phyloP scores from a whole-genome alignment of 2,888 invertebrate species.

The Yponomeuta plumbellus region DNA sequence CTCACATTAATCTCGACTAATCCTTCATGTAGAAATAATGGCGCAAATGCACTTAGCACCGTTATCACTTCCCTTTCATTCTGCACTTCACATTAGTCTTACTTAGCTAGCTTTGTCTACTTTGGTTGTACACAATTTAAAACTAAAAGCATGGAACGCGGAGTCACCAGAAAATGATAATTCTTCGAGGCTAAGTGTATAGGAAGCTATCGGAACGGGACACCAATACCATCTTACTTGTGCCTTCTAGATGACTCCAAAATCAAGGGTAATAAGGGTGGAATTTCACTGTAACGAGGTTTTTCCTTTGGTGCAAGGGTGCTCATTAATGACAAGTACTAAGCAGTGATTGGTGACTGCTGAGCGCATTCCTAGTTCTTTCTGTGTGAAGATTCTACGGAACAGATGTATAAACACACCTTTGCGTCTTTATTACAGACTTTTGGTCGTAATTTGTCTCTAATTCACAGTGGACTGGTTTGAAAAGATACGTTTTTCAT shows the following conservation, averaged over 20 bases:
- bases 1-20: background rate
- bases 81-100: background rate
- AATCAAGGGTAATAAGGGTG: background rate
- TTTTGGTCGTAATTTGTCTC: background rate
- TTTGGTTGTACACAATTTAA: background rate
- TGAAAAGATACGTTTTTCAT: background rate
- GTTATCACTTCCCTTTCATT: background rate
- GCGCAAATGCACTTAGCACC: background rate
- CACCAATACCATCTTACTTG: background rate
- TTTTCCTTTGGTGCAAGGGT: background rate
- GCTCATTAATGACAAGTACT: background rate
- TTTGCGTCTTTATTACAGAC: background rate
- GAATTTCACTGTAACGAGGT: background rate
- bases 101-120: background rate
- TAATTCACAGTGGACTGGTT: background rate
- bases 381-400: background rate
- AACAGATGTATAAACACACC: background rate
- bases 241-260: background rate
- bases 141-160: background rate
- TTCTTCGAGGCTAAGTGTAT: background rate
- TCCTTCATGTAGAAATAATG: background rate
- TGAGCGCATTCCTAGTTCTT: background rate
- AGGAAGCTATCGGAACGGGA: background rate
- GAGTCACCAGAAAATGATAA: background rate
- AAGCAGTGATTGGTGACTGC: conserved; percentile 1